Evolutionary conservation across 2,797 vertebrate genomes (phyloP), one percentile per base, ranked within the genome.

Genomic region (Cephalopachus bancanus): DNA sequence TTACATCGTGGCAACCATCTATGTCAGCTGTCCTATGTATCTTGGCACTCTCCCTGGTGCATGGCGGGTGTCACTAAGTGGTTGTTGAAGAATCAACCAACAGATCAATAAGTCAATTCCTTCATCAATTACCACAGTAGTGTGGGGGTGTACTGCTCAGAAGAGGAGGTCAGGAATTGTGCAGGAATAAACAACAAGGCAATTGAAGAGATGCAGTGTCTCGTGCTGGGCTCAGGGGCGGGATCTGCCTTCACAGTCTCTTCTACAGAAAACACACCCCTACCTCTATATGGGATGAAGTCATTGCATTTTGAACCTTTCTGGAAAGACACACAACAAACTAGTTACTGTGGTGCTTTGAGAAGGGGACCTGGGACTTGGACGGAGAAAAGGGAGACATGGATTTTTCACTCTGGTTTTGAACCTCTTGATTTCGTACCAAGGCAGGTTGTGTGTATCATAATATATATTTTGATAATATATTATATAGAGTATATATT

Each of bases 181-280:
- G 10, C 26, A 59, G 64, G 44, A n/a, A 60, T 19, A 20, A 78
- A 89, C 12, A 33, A 72, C 49, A 44, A 71, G 49, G 69, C 10
- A 17, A 44, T 1, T 5, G 3, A 20, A 59, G 89, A 91, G 24
- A 51, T 6, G 24, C 10, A 0, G 8, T 14, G 22, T 30, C 19
- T 2, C 59, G 10, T 2, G 1, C 7, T 55, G 7, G 22, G 6
- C 22, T 2, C 5, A 51, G 51, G 57, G 78, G 20, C 1, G 0
- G 74, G 51, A 51, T 30, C 65, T 30, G 64, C 59, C 22, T 10
- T 53, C 69, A 4, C 22, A 9, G 11, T 30, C 44, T 44, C 65
- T 26, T 0, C 57, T 71, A 1, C 3, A 28, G 33, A 53, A 71
- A 30, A 1, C 9, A 15, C 2, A 1, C 4, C 24, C 28, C 19